Base-by-base conservation (phyloP, 2,888 invertebrate genomes). In the Heliconius erato region DNA sequence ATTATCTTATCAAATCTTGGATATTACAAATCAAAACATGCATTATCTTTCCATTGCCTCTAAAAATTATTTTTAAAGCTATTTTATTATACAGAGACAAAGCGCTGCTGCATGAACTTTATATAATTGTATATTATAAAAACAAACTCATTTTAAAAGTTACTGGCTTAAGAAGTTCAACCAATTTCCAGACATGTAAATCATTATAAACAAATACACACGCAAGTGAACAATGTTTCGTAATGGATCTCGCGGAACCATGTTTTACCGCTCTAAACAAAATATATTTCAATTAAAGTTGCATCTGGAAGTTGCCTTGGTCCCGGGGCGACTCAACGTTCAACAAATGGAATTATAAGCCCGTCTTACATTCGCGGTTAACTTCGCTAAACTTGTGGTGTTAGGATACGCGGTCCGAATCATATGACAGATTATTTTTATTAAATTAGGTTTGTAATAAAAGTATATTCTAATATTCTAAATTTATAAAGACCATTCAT, bases 341-440 rank as follows among this genome's bases (percentile, higher is more conserved):
- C 86, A 89, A 89, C 90, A 89, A 92, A 92, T 91, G 90, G 89
- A 91, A 91, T 91, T 91, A 91, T 91, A 91, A 92, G 89, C 89
- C 90, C 84, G 88, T 87, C 89, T 91, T 89, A 91, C 87, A 79
- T 83, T 84, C 84, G 89, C 87, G 88, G 89, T 89, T 90, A 88
- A 88, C 88, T 87, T 72, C 82, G 84, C 86, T 87, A 78, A 84
- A 88, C 87, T 84, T 74, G 79, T 79, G 59, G 74, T 84, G 86
- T 86, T 89, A 85, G 85, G 87, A 89, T 87, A 88, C 84, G 78
- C 71, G 71, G 14, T 35, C 14, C 44, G 19, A 79, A 83, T 79
- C 59, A 74, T 79, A 19, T 69, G 54, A 26, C 5, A 65, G 14
- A 71, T 71, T 63, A 49, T 32, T 44, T 19, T 67, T 67, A 28